Evolutionary conservation across 2,888 invertebrate genomes (phyloP).

Genomic region (Amiota communis): DNA sequence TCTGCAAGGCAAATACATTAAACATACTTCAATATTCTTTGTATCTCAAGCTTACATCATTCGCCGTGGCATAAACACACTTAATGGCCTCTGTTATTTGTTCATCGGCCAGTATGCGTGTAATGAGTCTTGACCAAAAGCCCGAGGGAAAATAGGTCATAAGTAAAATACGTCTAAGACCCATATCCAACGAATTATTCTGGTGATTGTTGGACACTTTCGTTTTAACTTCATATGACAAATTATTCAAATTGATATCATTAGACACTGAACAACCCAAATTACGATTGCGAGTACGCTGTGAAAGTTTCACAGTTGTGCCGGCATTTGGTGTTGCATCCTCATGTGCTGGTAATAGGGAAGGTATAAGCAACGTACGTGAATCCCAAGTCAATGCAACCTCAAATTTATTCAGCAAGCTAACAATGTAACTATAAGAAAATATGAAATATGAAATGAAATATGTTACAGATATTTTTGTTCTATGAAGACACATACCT

Average conservation of each 20-base stretch:
- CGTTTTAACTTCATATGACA: slow-evolving; percentile 59
- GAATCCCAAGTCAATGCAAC: slow-evolving; percentile 97
- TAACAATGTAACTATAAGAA: slow-evolving; percentile 85
- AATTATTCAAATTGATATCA: slow-evolving; percentile 67
- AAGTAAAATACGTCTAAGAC: slow-evolving; percentile 81
- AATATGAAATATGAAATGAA: neutral
- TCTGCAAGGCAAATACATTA: slow-evolving; percentile 45
- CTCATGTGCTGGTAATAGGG: slow-evolving; percentile 88
- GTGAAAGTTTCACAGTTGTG: slow-evolving; percentile 71
- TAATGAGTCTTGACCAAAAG: slow-evolving; percentile 96
- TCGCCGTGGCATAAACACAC: slow-evolving; percentile 80
- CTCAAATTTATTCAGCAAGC: slow-evolving; percentile 96
- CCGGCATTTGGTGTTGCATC: slow-evolving; percentile 72
- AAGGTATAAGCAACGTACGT: slow-evolving; percentile 91
- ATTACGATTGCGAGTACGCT: slow-evolving; percentile 66
- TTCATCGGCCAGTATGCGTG: slow-evolving; percentile 92
- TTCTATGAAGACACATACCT: slow-evolving; percentile 52
- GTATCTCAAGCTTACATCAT: slow-evolving; percentile 75
- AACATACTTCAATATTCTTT: neutral
- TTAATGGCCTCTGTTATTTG: slow-evolving; percentile 86
- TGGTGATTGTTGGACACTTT: slow-evolving; percentile 38
- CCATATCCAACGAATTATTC: slow-evolving; percentile 48
- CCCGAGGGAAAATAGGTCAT: slow-evolving; percentile 98
- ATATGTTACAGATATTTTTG: neutral
- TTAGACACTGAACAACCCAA: slow-evolving; percentile 68